Evolutionary conservation across 2,888 invertebrate species (phyloP), one percentile per base, ranked within the genome.

Genomic region (Synanthedon tipuliformis): DNA sequence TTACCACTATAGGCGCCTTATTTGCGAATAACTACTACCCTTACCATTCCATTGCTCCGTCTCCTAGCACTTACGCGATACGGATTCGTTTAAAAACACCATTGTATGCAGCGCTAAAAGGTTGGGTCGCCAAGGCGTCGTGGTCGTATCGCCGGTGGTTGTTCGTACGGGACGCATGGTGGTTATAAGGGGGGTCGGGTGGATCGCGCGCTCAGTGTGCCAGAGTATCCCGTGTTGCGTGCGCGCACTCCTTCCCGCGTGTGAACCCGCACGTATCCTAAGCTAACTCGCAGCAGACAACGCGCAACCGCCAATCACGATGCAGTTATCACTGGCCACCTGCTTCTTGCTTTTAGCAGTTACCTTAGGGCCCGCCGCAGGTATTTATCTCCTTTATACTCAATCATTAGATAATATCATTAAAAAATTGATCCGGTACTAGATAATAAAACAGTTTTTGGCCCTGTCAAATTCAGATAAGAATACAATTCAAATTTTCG

Each of bases 281-380:
- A 45, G 41, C 12, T 45, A 45, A 7, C 45, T 34, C 67, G 61
- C 68, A 45, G 61, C 68, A 45, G 45, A 45, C 15, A 45, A 13
- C 45, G 34, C 67, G 61, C 68, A 68, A 69, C 67, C 66, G 60
- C 59, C 61, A 59, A 59, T 55, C 70, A 70, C 63, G 65, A 87
- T 87, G 87, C 84, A 83, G 78, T 71, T 81, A 71, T 75, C 89
- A 73, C 75, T 89, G 72, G 88, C 89, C 71, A 78, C 88, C 69
- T 83, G 88, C 73, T 73, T 89, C 63, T 69, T 89, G 77, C 80
- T 89, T 67, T 75, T 82, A 72, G 88, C 86, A 74, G 86, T 86
- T 66, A 84, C 83, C 69, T 68, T 85, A 56, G 78, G 81, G 66
- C 88, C 89, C 57, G 82, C 82, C 53, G 79, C 89, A 87, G 90